A percentile compares a stretch with the other conserved stretches of the same genome.
phyloP scores from a whole-genome alignment of 2,888 invertebrate genomes.

The Frankliniella fusca region DNA sequence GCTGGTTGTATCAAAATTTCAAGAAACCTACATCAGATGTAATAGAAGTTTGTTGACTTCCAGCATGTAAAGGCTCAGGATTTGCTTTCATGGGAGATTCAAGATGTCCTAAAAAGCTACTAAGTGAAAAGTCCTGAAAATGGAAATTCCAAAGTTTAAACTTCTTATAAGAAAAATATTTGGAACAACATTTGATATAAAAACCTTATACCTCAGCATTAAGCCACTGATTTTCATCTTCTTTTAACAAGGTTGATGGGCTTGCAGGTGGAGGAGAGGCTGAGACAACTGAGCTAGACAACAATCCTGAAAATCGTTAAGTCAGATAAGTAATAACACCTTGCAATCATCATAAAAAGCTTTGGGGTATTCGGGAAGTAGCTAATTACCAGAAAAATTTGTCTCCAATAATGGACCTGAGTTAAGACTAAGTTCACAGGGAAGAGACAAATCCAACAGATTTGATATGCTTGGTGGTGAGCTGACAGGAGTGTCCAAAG shows the following conservation, averaged over 20 bases:
- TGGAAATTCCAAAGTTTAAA: neutral
- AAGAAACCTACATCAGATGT: constrained; percentile 54
- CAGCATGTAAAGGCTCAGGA: constrained; percentile 39
- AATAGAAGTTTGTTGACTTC: constrained; percentile 50
- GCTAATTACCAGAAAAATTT: neutral
- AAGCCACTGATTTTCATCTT: constrained; percentile 66
- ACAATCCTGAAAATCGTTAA: neutral
- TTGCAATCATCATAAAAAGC: neutral
- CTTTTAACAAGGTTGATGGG: constrained; percentile 63
- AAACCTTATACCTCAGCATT: constrained; percentile 58
- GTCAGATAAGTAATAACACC: neutral
- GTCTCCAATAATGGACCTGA: neutral
- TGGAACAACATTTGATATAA: neutral
- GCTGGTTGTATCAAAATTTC: neutral
- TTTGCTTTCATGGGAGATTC: constrained; percentile 61
- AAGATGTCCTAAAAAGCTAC: constrained; percentile 76
- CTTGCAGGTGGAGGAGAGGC: constrained; percentile 49
- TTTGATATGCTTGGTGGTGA: constrained; percentile 37
- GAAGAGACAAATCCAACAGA: constrained; percentile 35
- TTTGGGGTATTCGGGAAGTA: too few relatives aligned
- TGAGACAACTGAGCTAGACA: neutral
- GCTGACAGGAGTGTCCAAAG: constrained; percentile 32
- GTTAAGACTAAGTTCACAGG: neutral
- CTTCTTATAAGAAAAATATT: neutral
- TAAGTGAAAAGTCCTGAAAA: constrained; percentile 71